Base-by-base conservation (phyloP, 2,113 vertebrate genomes). In the Pterocles gutturalis region DNA sequence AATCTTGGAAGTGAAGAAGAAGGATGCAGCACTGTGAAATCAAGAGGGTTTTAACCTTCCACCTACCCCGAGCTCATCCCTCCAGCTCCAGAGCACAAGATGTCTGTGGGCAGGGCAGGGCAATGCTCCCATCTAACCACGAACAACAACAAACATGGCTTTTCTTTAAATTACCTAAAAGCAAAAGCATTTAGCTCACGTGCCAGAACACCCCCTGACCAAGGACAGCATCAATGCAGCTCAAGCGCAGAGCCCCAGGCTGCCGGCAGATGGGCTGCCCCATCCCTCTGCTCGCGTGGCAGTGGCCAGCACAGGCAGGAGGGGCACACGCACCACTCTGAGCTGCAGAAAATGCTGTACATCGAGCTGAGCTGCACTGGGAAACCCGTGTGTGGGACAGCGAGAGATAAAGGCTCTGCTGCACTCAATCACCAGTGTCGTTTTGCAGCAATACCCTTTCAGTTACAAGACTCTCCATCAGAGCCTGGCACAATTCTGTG, bases 251-350 rank as follows among this genome's bases (percentile, higher is more conserved):
- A 61, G 73, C 33, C 33, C 20, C 2, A 29, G 62, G n/a, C 54
- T 38, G 49, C 36, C 1, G 15, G 54, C 70, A 64, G 38, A 41
- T 1, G 3, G 6, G 61, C 55, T 45, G 53, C 17, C 79, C 33
- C 41, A 13, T 25, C 20, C 46, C n/a, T 55, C 41, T 0, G 13
- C 41, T 41, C 41, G 13, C 13, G 41, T 41, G 41, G 41, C 41
- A 41, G 41, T 13, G 13, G 41, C 41, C 41, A 41, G 41, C 43
- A 17, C 34, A 11, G 1, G 61, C 55, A 51, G 28, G 71, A 10
- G 0, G 0, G 51, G 5, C 19, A 28, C 53, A 17, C 0, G 0
- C 26, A 22, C 8, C 38, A 3, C 67, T 29, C 0, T 0, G 46
- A 62, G 31, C 2, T 0, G 26, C 55, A 21, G 54, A 10, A 28